phyloP scores from a whole-genome alignment of 2,113 vertebrate genomes.

The Mohoua ochrocephala region DNA sequence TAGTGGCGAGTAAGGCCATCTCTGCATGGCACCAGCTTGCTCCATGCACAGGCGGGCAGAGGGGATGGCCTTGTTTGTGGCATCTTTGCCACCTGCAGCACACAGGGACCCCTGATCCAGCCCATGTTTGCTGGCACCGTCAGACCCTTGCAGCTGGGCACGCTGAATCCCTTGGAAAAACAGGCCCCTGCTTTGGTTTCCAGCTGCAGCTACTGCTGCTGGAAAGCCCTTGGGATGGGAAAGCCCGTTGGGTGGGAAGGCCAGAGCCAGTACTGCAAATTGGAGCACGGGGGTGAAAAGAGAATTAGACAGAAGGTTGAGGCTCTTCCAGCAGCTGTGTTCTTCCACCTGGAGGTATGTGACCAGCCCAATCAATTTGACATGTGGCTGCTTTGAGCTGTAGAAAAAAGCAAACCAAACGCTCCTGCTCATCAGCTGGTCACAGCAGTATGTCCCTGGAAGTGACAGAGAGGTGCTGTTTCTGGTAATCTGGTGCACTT shows the following conservation, averaged over 20 bases:
- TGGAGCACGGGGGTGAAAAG: rapidly evolving
- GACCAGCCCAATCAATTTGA: neutral
- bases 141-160: neutral
- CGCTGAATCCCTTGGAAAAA: neutral
- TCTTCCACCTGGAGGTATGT: neutral
- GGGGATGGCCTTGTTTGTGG: neutral
- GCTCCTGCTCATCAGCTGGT: neutral
- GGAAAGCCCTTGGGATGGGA: neutral
- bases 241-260: neutral
- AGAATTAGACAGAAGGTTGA: neutral
- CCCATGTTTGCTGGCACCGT: rapidly evolving
- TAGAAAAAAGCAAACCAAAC: neutral
- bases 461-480: neutral
- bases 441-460: neutral
- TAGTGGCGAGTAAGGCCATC: rapidly evolving
- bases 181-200: neutral
- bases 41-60: rapidly evolving
- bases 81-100: neutral
- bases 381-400: neutral
- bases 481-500: neutral
- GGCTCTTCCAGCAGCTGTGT: neutral
- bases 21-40: no score
- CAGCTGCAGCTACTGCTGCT: neutral
- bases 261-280: neutral
- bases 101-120: neutral